phyloP scores from a whole-genome alignment of 2,113 vertebrate genomes.

The Mustela lutreola region DNA sequence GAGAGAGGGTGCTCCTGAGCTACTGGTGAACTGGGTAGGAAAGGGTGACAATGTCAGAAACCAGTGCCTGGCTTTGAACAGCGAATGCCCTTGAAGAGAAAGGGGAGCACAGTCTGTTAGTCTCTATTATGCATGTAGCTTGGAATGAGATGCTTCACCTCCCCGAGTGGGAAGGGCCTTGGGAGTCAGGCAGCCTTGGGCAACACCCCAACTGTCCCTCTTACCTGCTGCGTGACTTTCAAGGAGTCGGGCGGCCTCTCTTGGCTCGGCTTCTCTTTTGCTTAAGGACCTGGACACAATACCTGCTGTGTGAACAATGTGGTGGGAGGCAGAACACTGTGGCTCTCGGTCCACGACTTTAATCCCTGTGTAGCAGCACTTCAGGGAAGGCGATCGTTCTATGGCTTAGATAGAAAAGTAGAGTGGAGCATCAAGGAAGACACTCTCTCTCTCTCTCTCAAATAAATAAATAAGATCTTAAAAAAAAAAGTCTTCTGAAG shows the following conservation, averaged over 20 bases:
- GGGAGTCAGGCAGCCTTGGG: neutral
- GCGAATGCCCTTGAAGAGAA: neutral
- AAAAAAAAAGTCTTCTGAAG: neutral
- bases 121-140: fast-evolving
- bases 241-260: neutral
- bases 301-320: too few relatives aligned
- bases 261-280: neutral
- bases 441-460: too few relatives aligned
- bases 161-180: neutral
- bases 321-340: neutral
- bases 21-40: neutral
- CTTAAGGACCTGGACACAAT: neutral
- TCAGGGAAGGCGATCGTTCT: neutral
- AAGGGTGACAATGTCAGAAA: neutral
- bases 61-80: neutral
- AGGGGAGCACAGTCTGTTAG: neutral
- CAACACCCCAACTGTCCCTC: neutral
- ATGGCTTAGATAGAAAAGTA: neutral
- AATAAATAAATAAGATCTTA: neutral
- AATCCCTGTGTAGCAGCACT: too few relatives aligned
- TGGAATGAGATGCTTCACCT: neutral
- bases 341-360: neutral
- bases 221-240: neutral
- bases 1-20: neutral
- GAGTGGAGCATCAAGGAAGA: too few relatives aligned